Evolutionary conservation across 1,140 invertebrate genomes (phyloP).

Genomic region (Caenorhabditis brenneri): DNA sequence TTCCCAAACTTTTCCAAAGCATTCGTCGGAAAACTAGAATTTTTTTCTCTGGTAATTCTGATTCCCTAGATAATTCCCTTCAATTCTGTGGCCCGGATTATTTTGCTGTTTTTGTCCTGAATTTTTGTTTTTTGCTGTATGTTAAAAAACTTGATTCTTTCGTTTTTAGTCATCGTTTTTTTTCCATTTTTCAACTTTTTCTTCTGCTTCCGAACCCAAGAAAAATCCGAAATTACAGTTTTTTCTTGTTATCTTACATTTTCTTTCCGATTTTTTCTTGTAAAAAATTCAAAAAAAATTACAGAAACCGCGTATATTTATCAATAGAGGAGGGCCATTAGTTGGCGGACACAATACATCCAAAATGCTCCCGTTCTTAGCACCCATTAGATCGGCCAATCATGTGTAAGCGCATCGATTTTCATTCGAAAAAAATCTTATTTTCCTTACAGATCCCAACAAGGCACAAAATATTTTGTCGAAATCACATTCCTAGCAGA

Average conservation of each 20-base stretch:
- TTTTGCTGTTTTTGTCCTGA: no score
- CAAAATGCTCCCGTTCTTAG: slow-evolving; percentile 47
- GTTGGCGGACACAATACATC: slow-evolving; percentile 10
- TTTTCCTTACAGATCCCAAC: slow-evolving; percentile 6
- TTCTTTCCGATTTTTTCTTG: not conserved
- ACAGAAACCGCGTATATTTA: slow-evolving; percentile 12
- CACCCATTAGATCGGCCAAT: slow-evolving; percentile 20
- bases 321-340: slow-evolving; percentile 34
- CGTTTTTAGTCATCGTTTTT: not conserved
- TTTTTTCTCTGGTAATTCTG: no score
- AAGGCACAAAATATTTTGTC: slow-evolving; percentile 17
- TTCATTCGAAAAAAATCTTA: not conserved
- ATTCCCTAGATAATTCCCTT: no score
- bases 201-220: not conserved
- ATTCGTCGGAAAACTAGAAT: no score
- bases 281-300: not conserved
- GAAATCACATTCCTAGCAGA: slow-evolving; percentile 35
- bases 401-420: slow-evolving; percentile 1
- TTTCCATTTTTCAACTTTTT: not conserved
- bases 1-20: no score
- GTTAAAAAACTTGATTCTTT: not conserved
- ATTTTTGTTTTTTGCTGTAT: no score
- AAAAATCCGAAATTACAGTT: not conserved
- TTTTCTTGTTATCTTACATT: not conserved
- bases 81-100: no score